Conservation (phyloP, 2,113 vertebrate genomes). For the Podarcis muralis region DNA sequence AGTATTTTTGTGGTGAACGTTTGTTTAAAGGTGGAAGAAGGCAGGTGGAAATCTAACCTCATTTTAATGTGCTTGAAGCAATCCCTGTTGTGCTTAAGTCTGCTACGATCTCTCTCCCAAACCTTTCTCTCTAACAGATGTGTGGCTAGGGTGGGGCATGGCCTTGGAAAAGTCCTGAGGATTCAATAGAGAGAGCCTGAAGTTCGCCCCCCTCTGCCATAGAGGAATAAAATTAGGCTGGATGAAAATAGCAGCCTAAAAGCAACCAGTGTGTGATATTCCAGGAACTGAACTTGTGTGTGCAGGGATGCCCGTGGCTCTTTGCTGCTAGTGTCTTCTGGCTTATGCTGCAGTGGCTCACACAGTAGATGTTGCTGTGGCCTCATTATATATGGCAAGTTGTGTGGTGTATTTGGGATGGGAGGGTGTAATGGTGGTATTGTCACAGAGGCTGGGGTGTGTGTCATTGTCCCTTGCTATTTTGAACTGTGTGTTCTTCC, state of each 20-base stretch:
- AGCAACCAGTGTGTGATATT: neutral
- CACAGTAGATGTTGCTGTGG: neutral
- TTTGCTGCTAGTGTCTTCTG: neutral
- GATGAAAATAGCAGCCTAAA: neutral
- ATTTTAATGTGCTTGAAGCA: too few species aligned
- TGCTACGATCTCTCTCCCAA: too few species aligned
- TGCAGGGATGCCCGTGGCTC: neutral
- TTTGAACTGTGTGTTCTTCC: neutral
- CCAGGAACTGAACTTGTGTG: neutral
- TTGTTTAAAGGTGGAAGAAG: too few species aligned
- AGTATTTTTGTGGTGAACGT: too few species aligned
- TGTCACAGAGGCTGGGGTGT: neutral
- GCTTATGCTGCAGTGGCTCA: neutral
- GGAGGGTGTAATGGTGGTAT: neutral
- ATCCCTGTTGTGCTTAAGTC: too few species aligned
- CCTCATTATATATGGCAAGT: neutral
- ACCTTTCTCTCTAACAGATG: too few species aligned
- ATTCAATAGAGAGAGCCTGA: neutral
- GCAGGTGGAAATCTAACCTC: too few species aligned
- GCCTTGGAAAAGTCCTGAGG: neutral
- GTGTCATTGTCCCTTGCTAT: neutral
- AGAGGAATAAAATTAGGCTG: neutral
- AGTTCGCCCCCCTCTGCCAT: neutral
- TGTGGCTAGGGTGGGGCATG: too few species aligned
- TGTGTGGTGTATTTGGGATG: neutral